Percentiles rank a stretch among this genome's conserved stretches.
Conservation (phyloP, 2,888 invertebrate species). For the Dolomedes plantarius region DNA sequence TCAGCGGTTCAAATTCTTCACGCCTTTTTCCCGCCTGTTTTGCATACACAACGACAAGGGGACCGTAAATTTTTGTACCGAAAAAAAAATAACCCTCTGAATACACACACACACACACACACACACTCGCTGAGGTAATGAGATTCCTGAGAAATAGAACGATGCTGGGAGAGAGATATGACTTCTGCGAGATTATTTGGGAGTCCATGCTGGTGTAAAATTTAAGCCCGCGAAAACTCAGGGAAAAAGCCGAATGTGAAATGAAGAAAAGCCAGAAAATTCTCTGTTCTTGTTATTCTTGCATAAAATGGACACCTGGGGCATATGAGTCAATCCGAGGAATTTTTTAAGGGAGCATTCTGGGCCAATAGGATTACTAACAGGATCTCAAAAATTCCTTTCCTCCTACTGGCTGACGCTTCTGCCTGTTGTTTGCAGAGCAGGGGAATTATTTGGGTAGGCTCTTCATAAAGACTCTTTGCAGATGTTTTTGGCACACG, state of each 20-base stretch:
- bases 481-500: conserved; percentile 57
- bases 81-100: conserved; percentile 43
- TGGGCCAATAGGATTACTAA: conserved; percentile 63
- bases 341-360: conserved; percentile 44
- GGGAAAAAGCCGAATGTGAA: conserved; percentile 47
- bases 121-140: conserved; percentile 38
- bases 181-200: conserved; percentile 69
- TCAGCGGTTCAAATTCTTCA: conserved; percentile 45
- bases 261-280: conserved; percentile 44
- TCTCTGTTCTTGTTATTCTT: conserved; percentile 69
- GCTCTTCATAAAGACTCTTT: conserved; percentile 62
- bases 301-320: conserved; percentile 71
- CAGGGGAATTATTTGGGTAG: conserved; percentile 57
- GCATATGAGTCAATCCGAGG: conserved; percentile 67
- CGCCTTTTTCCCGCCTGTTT: conserved; percentile 44
- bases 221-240: conserved; percentile 47
- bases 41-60: conserved; percentile 65
- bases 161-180: conserved; percentile 40
- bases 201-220: conserved; percentile 52
- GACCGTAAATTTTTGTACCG: conserved; percentile 37
- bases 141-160: conserved; percentile 46
- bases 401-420: conserved; percentile 24
- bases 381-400: conserved; percentile 14
- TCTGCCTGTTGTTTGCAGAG: conserved; percentile 63
- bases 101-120: conserved; percentile 7